Evolutionary conservation across 2,113 vertebrate genomes (phyloP), one percentile per base, ranked within the genome.

Genomic region (Cepphus grylle): DNA sequence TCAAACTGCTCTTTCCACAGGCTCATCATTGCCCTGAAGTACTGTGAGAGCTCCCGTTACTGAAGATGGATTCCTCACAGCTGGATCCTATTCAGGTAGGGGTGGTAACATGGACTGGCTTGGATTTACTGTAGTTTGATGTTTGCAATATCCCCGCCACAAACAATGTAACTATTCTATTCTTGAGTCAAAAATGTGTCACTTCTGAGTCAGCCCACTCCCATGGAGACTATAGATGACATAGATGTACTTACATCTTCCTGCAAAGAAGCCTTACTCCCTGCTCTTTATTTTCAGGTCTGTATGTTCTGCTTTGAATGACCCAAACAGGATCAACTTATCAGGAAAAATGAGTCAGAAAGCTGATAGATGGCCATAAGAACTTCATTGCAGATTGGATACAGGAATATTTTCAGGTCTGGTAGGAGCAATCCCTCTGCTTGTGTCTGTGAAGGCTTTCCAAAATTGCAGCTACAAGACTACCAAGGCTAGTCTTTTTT

Each of bases 391-490:
- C 15, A 83, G 22, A 17, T 21, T 61, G 53, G 32, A 55, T 76
- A 19, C 47, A 79, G 53, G 27, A 82, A 66, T 42, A 55, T 8
- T 69, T 78, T 81, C 1, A 3, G 4, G 15, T 93, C 18, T 86
- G 18, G 9, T 73, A 61, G 6, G 12, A 61, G 4, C 11, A 81
- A 5, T 45, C 26, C 7, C 80, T 80, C 38, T 81, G 5, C 43
- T 21, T 86, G 18, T n/a, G 6, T 55, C 25, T 55, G 45, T 72
- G 36, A 83, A 55, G 42, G 16, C 59, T 72, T 90, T 94, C 83
- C 36, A 58, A 50, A 72, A 53, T 7, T 62, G 13, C 19, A 94
- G 25, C 16, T 58, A 42, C 1, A 3, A 0, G 0, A 45, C 45
- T 66, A 7, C 15, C 13, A 70, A 49, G 5, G 22, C 7, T 47